Conservation (phyloP, 2,888 invertebrate genomes). For the Caenorhabditis sp. region DNA sequence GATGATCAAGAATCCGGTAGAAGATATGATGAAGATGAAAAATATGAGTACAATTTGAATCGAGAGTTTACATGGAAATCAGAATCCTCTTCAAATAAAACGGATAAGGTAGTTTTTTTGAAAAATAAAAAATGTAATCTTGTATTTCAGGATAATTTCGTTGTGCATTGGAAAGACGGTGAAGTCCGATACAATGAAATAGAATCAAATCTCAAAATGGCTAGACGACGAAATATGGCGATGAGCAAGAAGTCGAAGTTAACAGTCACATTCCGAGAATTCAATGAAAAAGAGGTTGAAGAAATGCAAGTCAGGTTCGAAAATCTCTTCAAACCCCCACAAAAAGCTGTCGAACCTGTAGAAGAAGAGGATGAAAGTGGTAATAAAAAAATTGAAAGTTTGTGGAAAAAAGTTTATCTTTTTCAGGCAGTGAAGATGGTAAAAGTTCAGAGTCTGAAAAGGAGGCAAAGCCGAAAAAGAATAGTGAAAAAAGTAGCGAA, state of each 20-base stretch:
- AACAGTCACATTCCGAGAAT: conserved; percentile 12
- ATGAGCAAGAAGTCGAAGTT: conserved; percentile 54
- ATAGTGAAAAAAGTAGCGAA: conserved; percentile 3
- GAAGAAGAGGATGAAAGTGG: conserved; percentile 6
- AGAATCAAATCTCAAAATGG: conserved; percentile 73
- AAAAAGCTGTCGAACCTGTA: conserved; percentile 2
- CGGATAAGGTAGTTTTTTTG: conserved; percentile 71
- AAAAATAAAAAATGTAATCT: too few relatives aligned
- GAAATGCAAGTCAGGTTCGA: conserved; percentile 1
- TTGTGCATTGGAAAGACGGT: conserved; percentile 71
- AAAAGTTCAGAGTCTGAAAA: not conserved
- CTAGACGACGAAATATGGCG: conserved; percentile 59
- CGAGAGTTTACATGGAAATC: conserved; percentile 99
- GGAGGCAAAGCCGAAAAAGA: not conserved
- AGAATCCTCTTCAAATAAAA: conserved; percentile 76
- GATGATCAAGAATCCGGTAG: conserved; percentile 81
- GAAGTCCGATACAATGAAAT: conserved; percentile 74
- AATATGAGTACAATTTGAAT: conserved; percentile 94
- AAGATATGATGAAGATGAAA: conserved; percentile 77
- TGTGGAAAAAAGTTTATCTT: not conserved
- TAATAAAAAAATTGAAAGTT: not conserved
- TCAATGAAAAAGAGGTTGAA: conserved; percentile 9
- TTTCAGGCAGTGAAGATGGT: not conserved
- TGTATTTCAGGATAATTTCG: conserved; percentile 73
- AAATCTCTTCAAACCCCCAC: conserved; percentile 13